A percentile compares a stretch with the other conserved stretches of the same genome.
Evolutionary conservation across 2,797 vertebrate species (phyloP).

Genomic region (Falco concolor): DNA sequence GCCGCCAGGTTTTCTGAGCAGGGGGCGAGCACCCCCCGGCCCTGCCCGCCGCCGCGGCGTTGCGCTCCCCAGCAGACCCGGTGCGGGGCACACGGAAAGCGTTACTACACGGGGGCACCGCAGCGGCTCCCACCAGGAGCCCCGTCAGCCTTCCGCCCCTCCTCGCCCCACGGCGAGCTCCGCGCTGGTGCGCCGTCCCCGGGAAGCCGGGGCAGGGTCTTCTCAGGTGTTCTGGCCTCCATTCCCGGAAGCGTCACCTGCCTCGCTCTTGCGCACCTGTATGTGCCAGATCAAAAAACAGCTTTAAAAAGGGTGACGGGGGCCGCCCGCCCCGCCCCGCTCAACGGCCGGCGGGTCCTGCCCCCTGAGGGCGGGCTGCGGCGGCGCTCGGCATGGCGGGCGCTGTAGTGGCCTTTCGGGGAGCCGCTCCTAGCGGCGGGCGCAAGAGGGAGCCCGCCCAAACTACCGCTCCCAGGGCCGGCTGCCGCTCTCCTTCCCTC

Average conservation of each 20-base stretch:
- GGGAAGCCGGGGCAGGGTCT: no score
- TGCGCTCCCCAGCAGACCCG: neutral
- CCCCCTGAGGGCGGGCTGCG: neutral
- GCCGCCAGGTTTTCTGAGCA: no score
- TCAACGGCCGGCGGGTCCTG: rapidly evolving
- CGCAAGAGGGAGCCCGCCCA: neutral
- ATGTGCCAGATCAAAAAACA: no score
- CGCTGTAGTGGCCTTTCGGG: neutral
- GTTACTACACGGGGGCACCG: rapidly evolving
- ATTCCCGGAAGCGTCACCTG: rapidly evolving
- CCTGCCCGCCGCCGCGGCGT: neutral
- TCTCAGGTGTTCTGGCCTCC: neutral
- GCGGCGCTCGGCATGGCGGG: constrained; percentile 22
- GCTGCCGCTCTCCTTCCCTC: neutral
- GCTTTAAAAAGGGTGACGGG: rapidly evolving
- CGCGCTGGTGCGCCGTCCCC: no score
- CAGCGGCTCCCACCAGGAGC: rapidly evolving
- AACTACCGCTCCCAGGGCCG: constrained; percentile 40
- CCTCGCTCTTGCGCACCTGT: rapidly evolving
- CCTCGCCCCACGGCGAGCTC: rapidly evolving
- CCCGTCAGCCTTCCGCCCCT: no score
- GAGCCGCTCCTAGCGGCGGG: neutral
- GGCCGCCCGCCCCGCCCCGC: rapidly evolving
- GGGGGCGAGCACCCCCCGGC: neutral
- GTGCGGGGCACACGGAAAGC: rapidly evolving